Base-by-base conservation (phyloP, 2,797 vertebrate species). In the Cyclura pinguis region DNA sequence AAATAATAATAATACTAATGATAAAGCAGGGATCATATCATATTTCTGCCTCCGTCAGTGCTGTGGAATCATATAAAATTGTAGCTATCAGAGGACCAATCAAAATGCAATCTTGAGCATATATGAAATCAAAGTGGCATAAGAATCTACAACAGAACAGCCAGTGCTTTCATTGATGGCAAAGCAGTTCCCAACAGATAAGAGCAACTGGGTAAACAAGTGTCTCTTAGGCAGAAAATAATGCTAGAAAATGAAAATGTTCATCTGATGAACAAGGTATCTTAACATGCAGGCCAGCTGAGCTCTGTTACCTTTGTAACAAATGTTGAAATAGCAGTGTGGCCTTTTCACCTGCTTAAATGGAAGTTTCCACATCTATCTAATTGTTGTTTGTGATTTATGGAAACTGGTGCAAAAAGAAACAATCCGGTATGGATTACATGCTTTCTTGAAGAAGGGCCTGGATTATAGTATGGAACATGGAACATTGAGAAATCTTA, bases 51-150 rank as follows among this genome's bases (percentile, higher is more conserved):
- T 81, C 8, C 20, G 89, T 93, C 89, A 10, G n/a, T 94, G 80
- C 82, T 88, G 50, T 90, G 77, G 88, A 85, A 90, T 94, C 90
- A 83, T 92, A 94, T 90, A 89, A 96, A 96, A 93, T 92, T 94
- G 32, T 89, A 88, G 80, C 69, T 94, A 94, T 94, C 96, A 92
- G 90, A 95, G 90, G 80, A 87, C 76, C 80, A 95, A 95, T 97
- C 91, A 93, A 96, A 96, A 94, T 95, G 74, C 95, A 96, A 96
- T 94, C 92, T 95, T 92, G 89, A 92, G 38, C 88, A 88, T 93
- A 62, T 96, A 95, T 94, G 93, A 97, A 96, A 97, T 96, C 89
- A 94, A 95, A 96, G 93, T 76, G 74, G 95, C 29, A 24, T 95
- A 87, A 93, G 74, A 90, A 94, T 90, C 64, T 12, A 55, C 77